These are phyloP conservation scores for Drosophila athabasca DNA, from an alignment of 1,140 invertebrate genomes.

Conservation along the genomic window DNA sequence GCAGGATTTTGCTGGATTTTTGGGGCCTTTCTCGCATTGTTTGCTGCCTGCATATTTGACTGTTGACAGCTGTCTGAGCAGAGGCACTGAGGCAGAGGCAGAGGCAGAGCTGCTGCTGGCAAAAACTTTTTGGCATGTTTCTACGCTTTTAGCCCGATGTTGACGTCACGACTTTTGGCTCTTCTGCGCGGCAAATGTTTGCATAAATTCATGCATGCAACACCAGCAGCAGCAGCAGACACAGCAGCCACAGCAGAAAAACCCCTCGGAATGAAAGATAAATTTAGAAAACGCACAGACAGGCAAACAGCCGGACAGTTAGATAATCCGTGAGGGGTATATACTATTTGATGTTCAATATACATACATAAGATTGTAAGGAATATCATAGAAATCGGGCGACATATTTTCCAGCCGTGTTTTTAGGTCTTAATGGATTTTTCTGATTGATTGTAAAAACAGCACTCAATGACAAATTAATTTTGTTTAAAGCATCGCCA, in stretches of 20 bases:
- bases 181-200: slow-evolving; percentile 74
- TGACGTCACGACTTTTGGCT: slow-evolving; percentile 37
- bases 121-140: slow-evolving; percentile 49
- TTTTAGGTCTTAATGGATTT: background rate
- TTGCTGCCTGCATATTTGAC: slow-evolving; percentile 65
- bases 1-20: slow-evolving; percentile 25
- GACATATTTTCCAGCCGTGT: too few species aligned
- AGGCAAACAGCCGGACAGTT: background rate
- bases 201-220: slow-evolving; percentile 70
- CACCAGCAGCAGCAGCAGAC: slow-evolving; percentile 34
- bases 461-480: too few species aligned
- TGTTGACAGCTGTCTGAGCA: slow-evolving; percentile 67
- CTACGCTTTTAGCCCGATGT: slow-evolving; percentile 29
- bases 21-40: slow-evolving; percentile 23
- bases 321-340: background rate
- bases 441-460: too few species aligned
- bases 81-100: too few species aligned
- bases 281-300: slow-evolving; percentile 60
- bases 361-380: slow-evolving; percentile 4
- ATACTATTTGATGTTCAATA: too few species aligned
- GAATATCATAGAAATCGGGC: background rate
- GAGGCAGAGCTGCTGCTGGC: background rate
- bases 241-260: slow-evolving; percentile 1
- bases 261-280: slow-evolving; percentile 72
- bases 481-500: background rate